Evolutionary conservation across 2,797 vertebrate genomes (phyloP).

Genomic region (Microtus obscurus): DNA sequence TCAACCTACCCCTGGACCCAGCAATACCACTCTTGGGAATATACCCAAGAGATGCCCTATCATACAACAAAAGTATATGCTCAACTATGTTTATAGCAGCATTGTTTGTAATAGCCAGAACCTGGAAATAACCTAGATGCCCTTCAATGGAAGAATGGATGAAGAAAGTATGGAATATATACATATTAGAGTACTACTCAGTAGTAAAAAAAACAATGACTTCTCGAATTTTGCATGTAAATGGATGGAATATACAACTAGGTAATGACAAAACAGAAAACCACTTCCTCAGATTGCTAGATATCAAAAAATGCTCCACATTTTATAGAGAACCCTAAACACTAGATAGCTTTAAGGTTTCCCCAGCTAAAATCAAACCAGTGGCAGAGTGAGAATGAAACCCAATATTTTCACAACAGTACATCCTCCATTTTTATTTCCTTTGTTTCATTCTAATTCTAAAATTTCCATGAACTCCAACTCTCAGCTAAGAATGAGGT

Average conservation of each 20-base stretch:
- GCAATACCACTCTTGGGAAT: too few relatives aligned
- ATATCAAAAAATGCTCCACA: conserved; percentile 2
- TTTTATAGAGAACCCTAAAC: conserved; percentile 1
- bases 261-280: background rate
- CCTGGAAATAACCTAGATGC: too few relatives aligned
- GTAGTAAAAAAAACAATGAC: too few relatives aligned
- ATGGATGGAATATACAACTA: background rate
- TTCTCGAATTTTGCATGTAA: too few relatives aligned
- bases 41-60: too few relatives aligned
- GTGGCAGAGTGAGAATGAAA: conserved; percentile 19
- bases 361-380: background rate
- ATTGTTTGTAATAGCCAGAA: too few relatives aligned
- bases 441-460: conserved; percentile 40
- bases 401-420: background rate
- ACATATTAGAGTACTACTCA: too few relatives aligned
- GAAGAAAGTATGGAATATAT: too few relatives aligned
- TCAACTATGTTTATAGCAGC: too few relatives aligned
- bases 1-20: too few relatives aligned
- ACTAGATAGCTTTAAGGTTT: conserved; percentile 10
- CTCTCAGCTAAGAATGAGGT: conserved; percentile 45
- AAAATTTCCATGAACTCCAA: conserved; percentile 34
- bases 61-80: too few relatives aligned
- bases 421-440: background rate
- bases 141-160: too few relatives aligned
- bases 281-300: background rate